Percentiles rank a stretch among this genome's conserved stretches.
These are phyloP conservation scores for Actinemys pallida DNA, from an alignment of 2,113 vertebrate species.

Conservation along the genomic window DNA sequence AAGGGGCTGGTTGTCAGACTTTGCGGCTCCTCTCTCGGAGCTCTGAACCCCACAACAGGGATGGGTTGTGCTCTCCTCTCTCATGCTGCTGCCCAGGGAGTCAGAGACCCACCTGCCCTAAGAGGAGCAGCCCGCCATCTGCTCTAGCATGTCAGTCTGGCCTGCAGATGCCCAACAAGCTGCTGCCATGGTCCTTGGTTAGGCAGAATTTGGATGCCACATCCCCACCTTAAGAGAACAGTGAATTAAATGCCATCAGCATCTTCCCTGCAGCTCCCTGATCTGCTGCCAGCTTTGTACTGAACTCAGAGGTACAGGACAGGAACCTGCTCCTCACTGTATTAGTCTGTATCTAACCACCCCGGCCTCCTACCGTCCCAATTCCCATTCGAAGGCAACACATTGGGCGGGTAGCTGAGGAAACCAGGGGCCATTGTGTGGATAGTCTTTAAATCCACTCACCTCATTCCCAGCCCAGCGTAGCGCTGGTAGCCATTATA, in stretches of 20 bases:
- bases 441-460: background rate
- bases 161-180: background rate
- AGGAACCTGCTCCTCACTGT: background rate
- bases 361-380: background rate
- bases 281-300: background rate
- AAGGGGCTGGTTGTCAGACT: too few relatives aligned
- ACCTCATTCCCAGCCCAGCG: background rate
- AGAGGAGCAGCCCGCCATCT: background rate
- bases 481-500: background rate
- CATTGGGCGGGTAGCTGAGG: background rate
- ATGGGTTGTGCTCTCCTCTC: background rate
- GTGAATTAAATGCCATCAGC: background rate
- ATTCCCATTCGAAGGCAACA: background rate
- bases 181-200: background rate
- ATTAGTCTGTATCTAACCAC: background rate
- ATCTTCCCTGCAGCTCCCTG: accelerated
- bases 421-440: background rate
- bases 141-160: background rate
- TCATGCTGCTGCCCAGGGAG: background rate
- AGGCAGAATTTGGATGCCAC: background rate
- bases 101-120: background rate
- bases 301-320: accelerated
- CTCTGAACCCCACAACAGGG: background rate
- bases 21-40: too few relatives aligned
- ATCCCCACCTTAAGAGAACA: accelerated